Evolutionary conservation across 2,113 vertebrate genomes (phyloP).

Genomic region (Megaceryle maxima): DNA sequence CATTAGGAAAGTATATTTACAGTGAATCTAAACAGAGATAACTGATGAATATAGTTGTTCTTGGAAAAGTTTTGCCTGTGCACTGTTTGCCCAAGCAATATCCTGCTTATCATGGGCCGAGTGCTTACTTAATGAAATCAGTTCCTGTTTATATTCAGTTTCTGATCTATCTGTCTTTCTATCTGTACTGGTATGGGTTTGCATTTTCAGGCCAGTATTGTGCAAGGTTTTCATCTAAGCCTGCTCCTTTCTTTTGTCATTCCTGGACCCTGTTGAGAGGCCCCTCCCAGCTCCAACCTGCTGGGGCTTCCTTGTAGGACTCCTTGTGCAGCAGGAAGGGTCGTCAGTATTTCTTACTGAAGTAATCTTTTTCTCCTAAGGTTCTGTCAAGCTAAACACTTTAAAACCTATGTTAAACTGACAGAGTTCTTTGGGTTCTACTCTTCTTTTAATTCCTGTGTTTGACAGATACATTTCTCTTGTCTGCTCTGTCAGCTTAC

Average conservation of each 20-base stretch:
- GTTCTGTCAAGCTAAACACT: neutral
- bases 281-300: neutral
- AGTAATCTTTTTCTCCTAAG: neutral
- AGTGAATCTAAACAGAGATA: conserved; percentile 18
- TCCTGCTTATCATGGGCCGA: neutral
- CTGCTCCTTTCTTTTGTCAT: neutral
- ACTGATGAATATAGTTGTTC: neutral
- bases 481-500: neutral
- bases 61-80: neutral
- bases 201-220: neutral
- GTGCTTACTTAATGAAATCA: conserved; percentile 24
- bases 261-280: neutral
- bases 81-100: neutral
- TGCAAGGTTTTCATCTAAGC: neutral
- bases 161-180: neutral
- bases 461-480: conserved; percentile 17
- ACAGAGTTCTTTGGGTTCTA: neutral
- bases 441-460: neutral
- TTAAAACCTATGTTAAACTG: conserved; percentile 9
- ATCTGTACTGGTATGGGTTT: neutral
- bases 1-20: conserved; percentile 25
- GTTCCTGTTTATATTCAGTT: conserved; percentile 41
- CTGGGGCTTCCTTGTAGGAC: neutral
- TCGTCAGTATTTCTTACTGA: neutral
- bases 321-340: neutral